Conservation (phyloP, 1,140 invertebrate genomes). For the Leptinotarsa undecemlineata region DNA sequence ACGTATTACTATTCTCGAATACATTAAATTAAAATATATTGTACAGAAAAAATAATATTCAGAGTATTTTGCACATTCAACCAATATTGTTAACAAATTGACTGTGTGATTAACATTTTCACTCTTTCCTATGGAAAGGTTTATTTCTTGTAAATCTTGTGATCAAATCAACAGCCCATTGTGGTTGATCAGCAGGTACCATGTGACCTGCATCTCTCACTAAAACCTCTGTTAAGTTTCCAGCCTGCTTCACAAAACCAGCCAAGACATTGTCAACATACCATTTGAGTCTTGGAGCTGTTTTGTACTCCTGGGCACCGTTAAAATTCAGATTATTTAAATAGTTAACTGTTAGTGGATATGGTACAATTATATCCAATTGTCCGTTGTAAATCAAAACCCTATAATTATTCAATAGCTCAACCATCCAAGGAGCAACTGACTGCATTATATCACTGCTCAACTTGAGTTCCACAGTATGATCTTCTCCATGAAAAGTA, state of each 20-base stretch:
- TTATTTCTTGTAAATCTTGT: constrained; percentile 71
- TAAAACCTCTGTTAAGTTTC: constrained; percentile 75
- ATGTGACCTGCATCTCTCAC: constrained; percentile 81
- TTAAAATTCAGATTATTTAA: constrained; percentile 68
- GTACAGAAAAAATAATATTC: neutral
- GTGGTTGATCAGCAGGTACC: constrained; percentile 78
- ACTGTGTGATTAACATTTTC: neutral
- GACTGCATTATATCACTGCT: constrained; percentile 82
- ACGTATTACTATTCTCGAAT: too few relatives aligned
- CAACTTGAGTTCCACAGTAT: constrained; percentile 69
- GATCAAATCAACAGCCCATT: constrained; percentile 75
- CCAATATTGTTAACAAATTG: too few relatives aligned
- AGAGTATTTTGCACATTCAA: neutral
- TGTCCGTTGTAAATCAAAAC: constrained; percentile 81
- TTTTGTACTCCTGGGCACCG: constrained; percentile 65
- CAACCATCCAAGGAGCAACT: constrained; percentile 73
- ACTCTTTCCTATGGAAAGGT: constrained; percentile 47
- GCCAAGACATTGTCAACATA: constrained; percentile 68
- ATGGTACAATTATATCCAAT: constrained; percentile 82
- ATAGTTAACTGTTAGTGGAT: constrained; percentile 75
- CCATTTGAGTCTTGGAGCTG: constrained; percentile 67
- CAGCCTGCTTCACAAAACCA: constrained; percentile 72
- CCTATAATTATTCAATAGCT: constrained; percentile 69
- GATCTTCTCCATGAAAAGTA: constrained; percentile 58
- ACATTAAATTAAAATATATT: neutral